Base-by-base conservation (phyloP, 2,113 vertebrate species). In the Engystomops pustulosus region DNA sequence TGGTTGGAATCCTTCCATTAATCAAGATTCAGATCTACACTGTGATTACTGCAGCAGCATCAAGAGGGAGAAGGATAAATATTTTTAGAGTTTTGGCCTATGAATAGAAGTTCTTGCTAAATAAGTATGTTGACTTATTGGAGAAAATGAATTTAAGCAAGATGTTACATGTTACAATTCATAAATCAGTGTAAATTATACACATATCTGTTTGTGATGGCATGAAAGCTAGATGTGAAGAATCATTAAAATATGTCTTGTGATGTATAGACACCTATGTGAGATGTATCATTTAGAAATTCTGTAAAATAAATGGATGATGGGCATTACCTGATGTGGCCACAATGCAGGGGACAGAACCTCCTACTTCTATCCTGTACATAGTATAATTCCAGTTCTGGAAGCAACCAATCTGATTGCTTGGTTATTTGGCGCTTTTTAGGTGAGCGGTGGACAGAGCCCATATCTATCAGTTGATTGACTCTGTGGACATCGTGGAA, bases 91-190 rank as follows among this genome's bases (percentile, higher is more conserved):
- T 62, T 49, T 8, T 65, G 60, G 30, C 27, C 60, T 32, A 32
- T 18, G 60, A 65, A 65, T 32, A 65, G 60, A 65, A 32, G 60
- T 32, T 65, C 15, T 32, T 34, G 14, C 30, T 65, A 32, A 15
- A 34, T 32, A 15, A 65, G 60, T 65, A 14, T 32, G 53, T 55
- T 55, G n/a, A 32, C 30, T 60, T 60, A 0, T 60, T 55, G 0
- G 25, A 65, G 15, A 65, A 65, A 65, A 34, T 65, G 60, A 65
- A 65, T 32, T 65, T 65, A 65, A 65, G 27, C 60, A 65, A 67
- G 17, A 67, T 36, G 62, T 36, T 67, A 32, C 62, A 36, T 9
- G 60, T 30, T 32, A 45, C 7, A 45, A 45, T 2, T 17, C 60
- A 65, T 65, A 65, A 65, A 65, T 65, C 60, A 32, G 14, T 65